Evolutionary conservation across 2,797 vertebrate genomes (phyloP), one percentile per base, ranked within the genome.

Genomic region (Betta splendens): DNA sequence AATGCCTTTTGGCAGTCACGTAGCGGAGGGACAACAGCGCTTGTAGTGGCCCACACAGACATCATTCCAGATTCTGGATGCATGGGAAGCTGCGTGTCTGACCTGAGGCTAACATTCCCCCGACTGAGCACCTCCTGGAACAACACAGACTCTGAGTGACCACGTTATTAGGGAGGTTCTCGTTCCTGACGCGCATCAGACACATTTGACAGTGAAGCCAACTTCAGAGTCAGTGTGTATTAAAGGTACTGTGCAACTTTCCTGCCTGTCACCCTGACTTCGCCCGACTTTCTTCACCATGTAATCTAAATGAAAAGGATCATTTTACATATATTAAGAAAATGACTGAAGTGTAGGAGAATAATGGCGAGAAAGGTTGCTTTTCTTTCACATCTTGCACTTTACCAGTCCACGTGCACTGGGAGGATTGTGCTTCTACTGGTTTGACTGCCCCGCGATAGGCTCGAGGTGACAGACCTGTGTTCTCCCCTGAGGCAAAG

Each of bases 1-100:
- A 83, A 89, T 88, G 86, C 62, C 77, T 86, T 82, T 79, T 85
- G 85, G 77, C 85, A 81, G 79, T 57, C 55, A 52, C 58, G 65
- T 43, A 59, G 60, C 68, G 66, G 63, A 33, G 66, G 58, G 69
- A 65, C 35, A 40, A 60, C 63, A 55, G 60, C 35, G 60, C 70
- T 65, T 69, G 79, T 62, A 77, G 68, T 64, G 63, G 68, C 73
- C 70, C 52, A 77, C 80, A 46, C 80, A 75, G 74, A 79, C 66
- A 67, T 53, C 59, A 31, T 45, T 60, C 46, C 54, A 55, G 48
- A 78, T 72, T 84, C 56, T 64, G 71, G 68, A 81, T 84, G 76
- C 83, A 86, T 58, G 75, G 52, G 74, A 83, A 78, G 69, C 22
- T 39, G 73, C 72, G 61, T 78, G 81, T 77, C 58, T 88, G 69